Conservation (phyloP, 2,113 vertebrate species). For the Thomomys bottae region DNA sequence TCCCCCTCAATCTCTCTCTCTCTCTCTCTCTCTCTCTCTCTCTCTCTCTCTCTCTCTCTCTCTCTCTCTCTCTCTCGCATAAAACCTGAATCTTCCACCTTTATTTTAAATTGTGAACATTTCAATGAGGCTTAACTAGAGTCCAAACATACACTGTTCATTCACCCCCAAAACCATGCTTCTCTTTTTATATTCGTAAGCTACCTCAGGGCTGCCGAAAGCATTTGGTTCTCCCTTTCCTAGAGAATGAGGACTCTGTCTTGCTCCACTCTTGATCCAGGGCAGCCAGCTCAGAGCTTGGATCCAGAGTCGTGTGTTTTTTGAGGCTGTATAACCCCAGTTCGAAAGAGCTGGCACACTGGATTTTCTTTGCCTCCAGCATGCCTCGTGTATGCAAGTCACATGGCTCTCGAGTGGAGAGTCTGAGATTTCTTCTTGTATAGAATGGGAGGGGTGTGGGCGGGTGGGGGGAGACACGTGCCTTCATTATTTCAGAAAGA, state of each 20-base stretch:
- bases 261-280: neutral
- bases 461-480: neutral
- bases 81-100: too few species aligned
- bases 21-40: too few species aligned
- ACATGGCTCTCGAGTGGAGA: neutral
- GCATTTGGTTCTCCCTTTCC: neutral
- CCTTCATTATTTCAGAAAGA: conserved; percentile 32
- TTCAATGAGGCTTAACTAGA: too few species aligned
- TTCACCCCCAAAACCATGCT: too few species aligned
- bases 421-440: conserved; percentile 1
- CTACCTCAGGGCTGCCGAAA: neutral
- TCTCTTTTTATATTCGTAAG: neutral
- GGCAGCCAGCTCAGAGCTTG: neutral
- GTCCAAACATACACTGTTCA: too few species aligned
- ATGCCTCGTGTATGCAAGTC: conserved; percentile 7
- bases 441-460: conserved; percentile 32
- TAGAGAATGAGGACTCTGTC: neutral
- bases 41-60: too few species aligned
- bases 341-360: neutral
- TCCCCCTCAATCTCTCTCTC: too few species aligned
- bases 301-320: neutral
- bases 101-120: too few species aligned
- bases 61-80: too few species aligned
- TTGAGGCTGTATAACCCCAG: neutral
- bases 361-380: neutral